Evolutionary conservation across 2,797 vertebrate species (phyloP), one percentile per base, ranked within the genome.

Genomic region (Poliocrania exsul): DNA sequence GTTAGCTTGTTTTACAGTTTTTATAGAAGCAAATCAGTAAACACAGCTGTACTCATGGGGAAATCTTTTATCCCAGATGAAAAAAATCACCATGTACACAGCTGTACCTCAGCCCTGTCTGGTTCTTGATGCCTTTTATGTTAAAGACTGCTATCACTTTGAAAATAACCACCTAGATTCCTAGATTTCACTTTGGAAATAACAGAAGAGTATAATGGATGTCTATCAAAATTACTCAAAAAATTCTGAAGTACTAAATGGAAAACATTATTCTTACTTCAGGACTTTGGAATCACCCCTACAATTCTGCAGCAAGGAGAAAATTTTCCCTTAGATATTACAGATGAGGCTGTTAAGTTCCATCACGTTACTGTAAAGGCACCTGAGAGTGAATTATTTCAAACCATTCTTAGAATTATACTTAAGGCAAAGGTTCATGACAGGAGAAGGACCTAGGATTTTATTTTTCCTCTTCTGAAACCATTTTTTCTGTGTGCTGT

Each of bases 231-330:
- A 91, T 88, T 79, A 60, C 49, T 79, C 1, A 5, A 54, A 82
- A 61, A 90, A 50, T 2, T 42, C 62, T 79, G 4, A 58, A 79
- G 47, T 66, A 75, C 56, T 83, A 88, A 91, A 81, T 86, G 47
- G 66, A 94, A 94, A 96, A 84, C 28, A 40, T 84, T 87, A 77
- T 72, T 44, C 18, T 91, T 88, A 94, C 47, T 91, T 79, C 54
- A 38, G 26, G 44, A 81, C 56, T 92, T 93, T 66, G 92, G 51
- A 81, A 81, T 10, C 13, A 88, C 60, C 11, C 8, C 33, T 69
- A 60, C 24, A 56, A 25, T 86, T 94, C 54, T 56, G 10, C 47
- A 79, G 40, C 38, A 72, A 19, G 29, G 46, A 79, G 40, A 84
- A 91, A 70, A 50, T 92, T 95, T 94, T 62, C 58, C 86, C 14